Evolutionary conservation across 2,797 vertebrate species (phyloP).

Genomic region (Decapterus maruadsi): DNA sequence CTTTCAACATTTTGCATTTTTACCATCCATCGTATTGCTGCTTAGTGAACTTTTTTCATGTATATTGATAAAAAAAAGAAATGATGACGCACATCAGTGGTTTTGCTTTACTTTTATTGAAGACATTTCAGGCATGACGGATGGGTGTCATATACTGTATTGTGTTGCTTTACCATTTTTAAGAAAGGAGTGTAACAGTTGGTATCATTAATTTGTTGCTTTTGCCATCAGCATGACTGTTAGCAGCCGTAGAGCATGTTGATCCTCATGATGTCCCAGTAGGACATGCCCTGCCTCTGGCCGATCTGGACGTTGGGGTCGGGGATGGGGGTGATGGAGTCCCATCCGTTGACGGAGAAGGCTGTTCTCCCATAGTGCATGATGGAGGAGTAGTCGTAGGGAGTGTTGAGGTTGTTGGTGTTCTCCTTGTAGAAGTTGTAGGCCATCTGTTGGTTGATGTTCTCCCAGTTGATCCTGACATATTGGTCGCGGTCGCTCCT

Average conservation of each 20-base stretch:
- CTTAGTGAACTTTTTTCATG: no score
- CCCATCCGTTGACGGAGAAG: slow-evolving; percentile 43
- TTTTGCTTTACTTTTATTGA: no score
- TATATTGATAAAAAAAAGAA: no score
- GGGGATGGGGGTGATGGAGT: slow-evolving; percentile 62
- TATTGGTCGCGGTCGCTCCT: slow-evolving; percentile 81
- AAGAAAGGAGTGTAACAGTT: no score
- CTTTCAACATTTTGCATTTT: no score
- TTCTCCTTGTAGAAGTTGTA: slow-evolving; percentile 75
- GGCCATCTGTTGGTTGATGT: slow-evolving; percentile 57
- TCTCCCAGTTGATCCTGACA: slow-evolving; percentile 80
- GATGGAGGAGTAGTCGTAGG: slow-evolving; percentile 83
- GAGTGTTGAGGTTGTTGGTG: slow-evolving; percentile 81
- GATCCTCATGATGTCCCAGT: slow-evolving; percentile 56
- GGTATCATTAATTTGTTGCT: neutral
- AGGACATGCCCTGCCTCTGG: slow-evolving; percentile 53
- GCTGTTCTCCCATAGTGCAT: slow-evolving; percentile 82
- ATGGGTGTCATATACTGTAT: no score
- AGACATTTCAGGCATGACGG: no score
- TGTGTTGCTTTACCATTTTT: no score
- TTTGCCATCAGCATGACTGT: neutral
- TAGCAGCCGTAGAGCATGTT: slow-evolving; percentile 48
- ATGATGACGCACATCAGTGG: no score
- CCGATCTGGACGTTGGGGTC: slow-evolving; percentile 37
- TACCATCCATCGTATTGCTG: no score